phyloP scores from a whole-genome alignment of 2,888 invertebrate species.

The Sarcophaga variegata region DNA sequence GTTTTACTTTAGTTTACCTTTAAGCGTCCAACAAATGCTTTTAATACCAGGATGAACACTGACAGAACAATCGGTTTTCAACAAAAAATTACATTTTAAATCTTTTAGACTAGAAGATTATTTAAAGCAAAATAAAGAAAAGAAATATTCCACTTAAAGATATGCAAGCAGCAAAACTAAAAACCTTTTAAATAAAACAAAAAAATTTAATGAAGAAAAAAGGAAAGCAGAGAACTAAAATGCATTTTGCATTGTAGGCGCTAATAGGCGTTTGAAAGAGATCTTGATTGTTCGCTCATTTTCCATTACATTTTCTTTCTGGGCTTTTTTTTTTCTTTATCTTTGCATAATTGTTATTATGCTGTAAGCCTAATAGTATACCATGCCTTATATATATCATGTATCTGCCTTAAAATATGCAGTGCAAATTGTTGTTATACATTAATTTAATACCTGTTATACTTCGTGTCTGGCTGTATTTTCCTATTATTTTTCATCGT shows the following conservation, averaged over 20 bases:
- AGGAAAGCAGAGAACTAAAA: conserved; percentile 24
- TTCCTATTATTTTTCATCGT: conserved; percentile 12
- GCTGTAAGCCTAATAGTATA: conserved; percentile 54
- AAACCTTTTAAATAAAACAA: background rate
- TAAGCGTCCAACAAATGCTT: conserved; percentile 7
- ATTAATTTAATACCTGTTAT: conserved; percentile 24
- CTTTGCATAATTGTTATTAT: conserved; percentile 22
- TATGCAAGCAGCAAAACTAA: background rate
- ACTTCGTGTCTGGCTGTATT: conserved; percentile 22
- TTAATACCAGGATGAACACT: conserved; percentile 3
- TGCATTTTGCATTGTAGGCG: conserved; percentile 59
- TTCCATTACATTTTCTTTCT: background rate
- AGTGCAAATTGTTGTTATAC: conserved; percentile 64
- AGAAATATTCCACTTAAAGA: too few species aligned
- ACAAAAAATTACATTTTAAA: conserved; percentile 21
- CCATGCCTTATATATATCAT: conserved; percentile 44
- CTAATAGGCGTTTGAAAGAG: conserved; percentile 61
- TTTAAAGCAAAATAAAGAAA: background rate
- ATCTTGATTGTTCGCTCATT: conserved; percentile 57
- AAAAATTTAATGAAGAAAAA: background rate
- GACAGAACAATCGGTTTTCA: background rate
- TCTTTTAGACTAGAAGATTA: conserved; percentile 15
- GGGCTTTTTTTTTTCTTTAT: background rate
- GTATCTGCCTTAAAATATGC: conserved; percentile 65
- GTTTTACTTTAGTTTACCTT: background rate